Evolutionary conservation across 2,113 vertebrate genomes (phyloP).

Genomic region (Hyla sarda): DNA sequence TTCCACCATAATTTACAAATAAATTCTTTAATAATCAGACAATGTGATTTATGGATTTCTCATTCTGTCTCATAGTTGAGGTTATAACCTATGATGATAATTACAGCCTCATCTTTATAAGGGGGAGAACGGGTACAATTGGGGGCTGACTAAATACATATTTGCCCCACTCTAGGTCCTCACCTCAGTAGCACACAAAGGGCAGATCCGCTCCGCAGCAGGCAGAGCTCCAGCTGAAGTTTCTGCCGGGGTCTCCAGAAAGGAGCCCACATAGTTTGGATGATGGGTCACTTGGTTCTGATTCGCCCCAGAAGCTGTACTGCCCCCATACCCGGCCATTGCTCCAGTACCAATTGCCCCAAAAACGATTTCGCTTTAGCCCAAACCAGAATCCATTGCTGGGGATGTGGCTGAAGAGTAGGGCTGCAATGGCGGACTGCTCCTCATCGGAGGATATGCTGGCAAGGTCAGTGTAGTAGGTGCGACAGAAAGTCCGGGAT

Average conservation of each 20-base stretch:
- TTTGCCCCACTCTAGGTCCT: too few relatives aligned
- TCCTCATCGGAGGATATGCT: neutral
- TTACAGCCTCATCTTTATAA: too few relatives aligned
- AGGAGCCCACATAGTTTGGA: neutral
- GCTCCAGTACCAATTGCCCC: constrained; percentile 28
- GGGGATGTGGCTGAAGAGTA: neutral
- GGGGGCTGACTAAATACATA: too few relatives aligned
- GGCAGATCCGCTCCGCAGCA: neutral
- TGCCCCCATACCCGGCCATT: neutral
- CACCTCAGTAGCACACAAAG: constrained; percentile 6
- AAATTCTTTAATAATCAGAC: too few relatives aligned
- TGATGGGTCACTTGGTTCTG: neutral
- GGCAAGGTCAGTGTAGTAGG: neutral
- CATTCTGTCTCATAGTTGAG: too few relatives aligned
- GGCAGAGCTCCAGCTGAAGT: neutral
- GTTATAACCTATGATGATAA: too few relatives aligned
- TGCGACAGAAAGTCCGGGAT: neutral
- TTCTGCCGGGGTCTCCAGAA: neutral
- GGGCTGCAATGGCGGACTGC: neutral
- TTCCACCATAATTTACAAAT: too few relatives aligned
- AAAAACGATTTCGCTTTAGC: constrained; percentile 1
- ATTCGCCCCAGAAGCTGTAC: neutral
- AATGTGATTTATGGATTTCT: too few relatives aligned
- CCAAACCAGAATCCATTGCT: constrained; percentile 21
- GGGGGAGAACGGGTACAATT: too few relatives aligned